These are phyloP conservation scores for Centropyge bicolor DNA, from an alignment of 2,797 vertebrate species.

Conservation along the genomic window DNA sequence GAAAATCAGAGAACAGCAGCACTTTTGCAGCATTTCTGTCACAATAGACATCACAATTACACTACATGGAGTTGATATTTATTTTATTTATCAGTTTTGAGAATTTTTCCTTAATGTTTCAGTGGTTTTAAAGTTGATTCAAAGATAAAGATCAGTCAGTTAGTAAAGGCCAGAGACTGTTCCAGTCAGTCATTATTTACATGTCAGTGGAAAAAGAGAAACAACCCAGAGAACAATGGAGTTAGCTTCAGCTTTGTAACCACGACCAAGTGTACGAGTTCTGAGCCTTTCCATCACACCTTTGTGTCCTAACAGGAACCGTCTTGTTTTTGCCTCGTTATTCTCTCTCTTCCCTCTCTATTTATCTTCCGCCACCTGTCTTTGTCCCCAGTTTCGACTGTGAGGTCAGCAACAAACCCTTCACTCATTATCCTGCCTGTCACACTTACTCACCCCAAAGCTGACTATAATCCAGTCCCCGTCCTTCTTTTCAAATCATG, in stretches of 20 bases:
- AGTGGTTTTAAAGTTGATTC: background rate
- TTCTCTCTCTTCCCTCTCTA: constrained; percentile 15
- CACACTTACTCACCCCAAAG: constrained; percentile 65
- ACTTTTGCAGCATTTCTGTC: too few relatives aligned
- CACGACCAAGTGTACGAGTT: background rate
- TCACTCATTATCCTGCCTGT: constrained; percentile 59
- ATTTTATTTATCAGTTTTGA: too few relatives aligned
- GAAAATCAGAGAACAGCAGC: too few relatives aligned
- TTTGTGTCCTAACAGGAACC: background rate
- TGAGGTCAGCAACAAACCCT: constrained; percentile 70
- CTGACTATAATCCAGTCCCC: constrained; percentile 63
- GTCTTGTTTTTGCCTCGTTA: constrained; percentile 16
- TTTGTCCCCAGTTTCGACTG: constrained; percentile 63
- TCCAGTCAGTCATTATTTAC: background rate
- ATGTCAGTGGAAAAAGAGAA: background rate
- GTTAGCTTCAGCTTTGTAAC: background rate
- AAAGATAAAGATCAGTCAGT: background rate
- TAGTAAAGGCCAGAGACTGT: background rate
- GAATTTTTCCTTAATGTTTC: background rate
- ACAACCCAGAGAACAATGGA: background rate
- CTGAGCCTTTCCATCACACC: background rate
- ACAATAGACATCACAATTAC: too few relatives aligned
- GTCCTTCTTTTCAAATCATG: constrained; percentile 32
- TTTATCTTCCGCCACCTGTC: constrained; percentile 71
- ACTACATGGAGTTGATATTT: too few relatives aligned